Evolutionary conservation across 92 coral and sea anemone genomes (phyloP).

Genomic region (Pocillopora meandrina): DNA sequence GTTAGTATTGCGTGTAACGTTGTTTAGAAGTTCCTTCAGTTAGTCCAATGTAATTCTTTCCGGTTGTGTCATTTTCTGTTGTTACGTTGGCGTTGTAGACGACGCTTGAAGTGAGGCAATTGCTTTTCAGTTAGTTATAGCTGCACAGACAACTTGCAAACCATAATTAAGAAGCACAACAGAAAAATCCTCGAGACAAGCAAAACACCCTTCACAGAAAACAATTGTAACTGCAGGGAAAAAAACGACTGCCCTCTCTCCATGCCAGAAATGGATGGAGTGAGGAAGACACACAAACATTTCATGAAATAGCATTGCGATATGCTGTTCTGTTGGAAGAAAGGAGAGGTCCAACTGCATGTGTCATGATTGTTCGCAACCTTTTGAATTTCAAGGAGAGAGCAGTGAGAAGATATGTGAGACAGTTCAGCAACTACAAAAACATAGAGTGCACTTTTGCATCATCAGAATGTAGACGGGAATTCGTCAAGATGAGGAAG

Average conservation of each 20-base stretch:
- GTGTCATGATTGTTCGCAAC: slow-evolving; percentile 49
- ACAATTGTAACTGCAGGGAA: too few relatives aligned
- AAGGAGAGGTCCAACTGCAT: slow-evolving; percentile 34
- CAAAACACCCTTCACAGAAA: too few relatives aligned
- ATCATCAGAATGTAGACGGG: slow-evolving; percentile 37
- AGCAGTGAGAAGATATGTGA: slow-evolving; percentile 50
- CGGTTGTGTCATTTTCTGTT: too few relatives aligned
- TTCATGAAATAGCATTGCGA: slow-evolving; percentile 56
- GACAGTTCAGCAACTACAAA: slow-evolving; percentile 47
- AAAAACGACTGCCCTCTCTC: not conserved
- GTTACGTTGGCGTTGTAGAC: too few relatives aligned
- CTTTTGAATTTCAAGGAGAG: slow-evolving; percentile 60
- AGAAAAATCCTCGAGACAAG: too few relatives aligned
- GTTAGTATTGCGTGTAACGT: too few relatives aligned
- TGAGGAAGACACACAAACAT: slow-evolving; percentile 37
- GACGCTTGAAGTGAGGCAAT: too few relatives aligned
- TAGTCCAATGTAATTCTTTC: too few relatives aligned
- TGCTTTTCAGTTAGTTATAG: too few relatives aligned
- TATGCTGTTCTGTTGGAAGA: slow-evolving; percentile 63
- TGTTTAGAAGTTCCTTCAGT: too few relatives aligned
- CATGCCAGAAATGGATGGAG: slow-evolving; percentile 70
- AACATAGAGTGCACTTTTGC: slow-evolving; percentile 66
- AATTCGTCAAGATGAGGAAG: slow-evolving; percentile 44
- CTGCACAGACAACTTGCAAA: too few relatives aligned
- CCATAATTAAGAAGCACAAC: too few relatives aligned